phyloP scores from a whole-genome alignment of 2,888 invertebrate genomes.

The Bursaphelenchus okinawaensis region DNA sequence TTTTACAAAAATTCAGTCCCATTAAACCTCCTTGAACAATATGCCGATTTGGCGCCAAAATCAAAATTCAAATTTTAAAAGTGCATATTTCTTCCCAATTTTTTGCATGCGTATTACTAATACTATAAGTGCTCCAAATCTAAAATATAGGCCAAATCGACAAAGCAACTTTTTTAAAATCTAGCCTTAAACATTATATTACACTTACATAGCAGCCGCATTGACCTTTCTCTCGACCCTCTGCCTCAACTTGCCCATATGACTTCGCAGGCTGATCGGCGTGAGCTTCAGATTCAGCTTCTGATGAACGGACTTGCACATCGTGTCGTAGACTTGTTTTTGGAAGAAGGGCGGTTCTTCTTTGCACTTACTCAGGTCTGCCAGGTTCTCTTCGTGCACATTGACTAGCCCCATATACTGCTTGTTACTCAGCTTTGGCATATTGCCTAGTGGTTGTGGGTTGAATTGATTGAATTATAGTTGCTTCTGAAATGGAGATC shows the following conservation, averaged over 20 bases:
- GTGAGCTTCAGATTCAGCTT: background rate
- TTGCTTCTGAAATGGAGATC: no score
- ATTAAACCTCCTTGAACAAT: no score
- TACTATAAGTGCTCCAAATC: no score
- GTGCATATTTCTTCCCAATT: no score
- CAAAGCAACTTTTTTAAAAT: no score
- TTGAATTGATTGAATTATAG: no score
- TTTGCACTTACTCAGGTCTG: conserved; percentile 1
- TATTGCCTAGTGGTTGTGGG: no score
- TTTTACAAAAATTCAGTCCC: no score
- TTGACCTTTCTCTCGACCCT: conserved; percentile 13
- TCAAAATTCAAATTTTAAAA: no score
- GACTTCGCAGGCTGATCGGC: conserved; percentile 7
- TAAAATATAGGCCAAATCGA: no score
- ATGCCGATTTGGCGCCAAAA: no score
- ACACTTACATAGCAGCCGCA: conserved; percentile 6
- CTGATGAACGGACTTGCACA: conserved; percentile 12
- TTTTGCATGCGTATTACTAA: no score
- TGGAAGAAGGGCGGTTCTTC: background rate
- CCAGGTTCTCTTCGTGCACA: conserved; percentile 12
- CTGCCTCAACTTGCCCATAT: conserved; percentile 3
- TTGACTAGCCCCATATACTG: conserved; percentile 8
- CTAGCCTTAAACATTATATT: background rate
- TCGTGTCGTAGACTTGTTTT: conserved; percentile 10
- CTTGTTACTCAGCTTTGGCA: conserved; percentile 14